Evolutionary conservation across 2,113 vertebrate genomes (phyloP).

Genomic region (Eira barbara): DNA sequence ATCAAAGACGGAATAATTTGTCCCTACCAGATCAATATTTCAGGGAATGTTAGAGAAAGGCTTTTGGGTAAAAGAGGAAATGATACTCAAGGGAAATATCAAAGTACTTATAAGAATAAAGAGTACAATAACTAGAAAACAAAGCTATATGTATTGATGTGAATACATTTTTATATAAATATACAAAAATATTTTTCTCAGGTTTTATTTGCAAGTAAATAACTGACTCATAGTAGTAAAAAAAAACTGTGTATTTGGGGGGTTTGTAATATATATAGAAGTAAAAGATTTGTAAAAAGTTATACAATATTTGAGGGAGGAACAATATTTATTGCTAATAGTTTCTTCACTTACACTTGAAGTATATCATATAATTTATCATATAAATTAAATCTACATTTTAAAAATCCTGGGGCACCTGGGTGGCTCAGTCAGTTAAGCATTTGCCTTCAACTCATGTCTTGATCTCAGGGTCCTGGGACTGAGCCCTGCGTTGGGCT

Average conservation of each 20-base stretch:
- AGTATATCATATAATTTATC: background rate
- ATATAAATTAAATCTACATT: too few species aligned
- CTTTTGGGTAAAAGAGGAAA: background rate
- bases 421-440: background rate
- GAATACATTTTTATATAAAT: background rate
- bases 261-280: background rate
- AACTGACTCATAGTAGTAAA: background rate
- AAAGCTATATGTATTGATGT: background rate
- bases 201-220: background rate
- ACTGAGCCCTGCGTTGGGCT: too few species aligned
- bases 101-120: background rate
- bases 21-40: background rate
- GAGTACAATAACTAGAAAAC: background rate
- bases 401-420: background rate
- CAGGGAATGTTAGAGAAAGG: background rate
- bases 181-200: background rate
- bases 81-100: background rate
- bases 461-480: background rate
- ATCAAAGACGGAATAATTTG: background rate
- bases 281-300: background rate
- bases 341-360: background rate
- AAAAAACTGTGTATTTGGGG: background rate
- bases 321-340: background rate
- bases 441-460: background rate
- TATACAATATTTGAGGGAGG: background rate